A percentile compares a stretch with the other conserved stretches of the same genome.
phyloP scores from a whole-genome alignment of 2,888 invertebrate genomes.

The Sylvicola cinctus region DNA sequence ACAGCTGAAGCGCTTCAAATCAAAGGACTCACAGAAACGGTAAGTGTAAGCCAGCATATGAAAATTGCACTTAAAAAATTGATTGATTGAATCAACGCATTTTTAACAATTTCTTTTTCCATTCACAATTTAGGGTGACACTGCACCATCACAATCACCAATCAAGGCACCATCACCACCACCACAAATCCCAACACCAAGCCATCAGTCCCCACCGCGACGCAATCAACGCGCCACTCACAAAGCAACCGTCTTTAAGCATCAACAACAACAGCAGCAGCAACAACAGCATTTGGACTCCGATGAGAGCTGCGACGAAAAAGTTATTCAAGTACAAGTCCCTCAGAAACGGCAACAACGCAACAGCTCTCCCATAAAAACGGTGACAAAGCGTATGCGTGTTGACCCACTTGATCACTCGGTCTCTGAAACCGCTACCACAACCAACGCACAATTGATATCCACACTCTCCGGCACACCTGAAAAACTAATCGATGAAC shows the following conservation, averaged over 20 bases:
- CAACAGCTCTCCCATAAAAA: conserved; percentile 15
- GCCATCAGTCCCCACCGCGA: conserved; percentile 2
- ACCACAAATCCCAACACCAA: conserved; percentile 19
- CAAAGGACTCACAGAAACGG: conserved; percentile 41
- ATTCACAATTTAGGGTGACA: conserved; percentile 43
- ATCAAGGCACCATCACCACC: conserved; percentile 42
- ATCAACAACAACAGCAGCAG: conserved; percentile 14
- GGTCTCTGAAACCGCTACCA: conserved; percentile 31
- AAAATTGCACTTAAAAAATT: neutral
- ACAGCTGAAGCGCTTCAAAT: conserved; percentile 52
- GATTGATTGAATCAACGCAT: neutral
- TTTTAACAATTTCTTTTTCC: conserved; percentile 23
- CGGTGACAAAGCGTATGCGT: conserved; percentile 17
- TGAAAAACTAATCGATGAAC: conserved; percentile 17
- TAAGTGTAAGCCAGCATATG: conserved; percentile 23
- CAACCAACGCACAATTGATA: conserved; percentile 32
- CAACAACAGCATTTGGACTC: conserved; percentile 27
- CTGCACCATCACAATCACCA: conserved; percentile 41
- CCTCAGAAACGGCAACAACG: conserved; percentile 23
- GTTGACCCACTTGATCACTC: conserved; percentile 37
- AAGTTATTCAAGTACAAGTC: conserved; percentile 27
- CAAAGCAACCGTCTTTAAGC: too few species aligned
- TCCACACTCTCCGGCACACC: conserved; percentile 25
- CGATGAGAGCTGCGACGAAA: conserved; percentile 39
- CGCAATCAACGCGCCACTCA: conserved; percentile 4